These are phyloP conservation scores for Falco concolor DNA, from an alignment of 2,797 vertebrate species.

Conservation along the genomic window DNA sequence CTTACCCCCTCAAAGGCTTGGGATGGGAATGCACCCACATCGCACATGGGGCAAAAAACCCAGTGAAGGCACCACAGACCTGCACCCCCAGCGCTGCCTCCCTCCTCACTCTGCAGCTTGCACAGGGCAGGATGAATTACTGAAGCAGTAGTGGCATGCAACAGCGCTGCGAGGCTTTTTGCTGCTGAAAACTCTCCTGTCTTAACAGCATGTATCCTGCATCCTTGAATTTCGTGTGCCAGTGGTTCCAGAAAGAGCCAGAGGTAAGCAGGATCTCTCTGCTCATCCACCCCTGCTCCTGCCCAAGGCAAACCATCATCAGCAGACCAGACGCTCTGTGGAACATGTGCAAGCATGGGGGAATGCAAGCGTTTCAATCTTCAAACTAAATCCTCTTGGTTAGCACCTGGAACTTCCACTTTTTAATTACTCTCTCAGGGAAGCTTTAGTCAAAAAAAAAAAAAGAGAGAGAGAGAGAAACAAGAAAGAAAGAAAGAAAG, in stretches of 20 bases:
- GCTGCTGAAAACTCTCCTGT: neutral
- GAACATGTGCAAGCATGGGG: neutral
- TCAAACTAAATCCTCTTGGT: neutral
- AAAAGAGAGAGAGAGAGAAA: neutral
- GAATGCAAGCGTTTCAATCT: neutral
- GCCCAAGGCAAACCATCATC: neutral
- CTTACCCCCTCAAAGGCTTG: neutral
- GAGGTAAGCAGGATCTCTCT: neutral
- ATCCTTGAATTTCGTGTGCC: neutral
- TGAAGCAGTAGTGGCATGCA: accelerated
- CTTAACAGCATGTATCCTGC: neutral
- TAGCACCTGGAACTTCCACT: neutral
- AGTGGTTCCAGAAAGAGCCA: neutral
- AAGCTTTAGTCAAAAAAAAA: neutral
- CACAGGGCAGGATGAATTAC: neutral
- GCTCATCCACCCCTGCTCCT: neutral
- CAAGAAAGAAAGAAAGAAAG: neutral
- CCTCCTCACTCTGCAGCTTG: neutral
- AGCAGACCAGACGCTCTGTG: neutral
- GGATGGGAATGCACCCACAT: no score
- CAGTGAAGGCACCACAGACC: neutral
- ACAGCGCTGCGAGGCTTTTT: neutral
- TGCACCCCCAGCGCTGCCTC: accelerated
- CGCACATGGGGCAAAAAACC: neutral
- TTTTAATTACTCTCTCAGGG: constrained; percentile 56